A percentile compares a stretch with the other conserved stretches of the same genome.
These are phyloP conservation scores for Meandrina meandrites DNA, from an alignment of 92 coral and sea anemone genomes.

Conservation along the genomic window DNA sequence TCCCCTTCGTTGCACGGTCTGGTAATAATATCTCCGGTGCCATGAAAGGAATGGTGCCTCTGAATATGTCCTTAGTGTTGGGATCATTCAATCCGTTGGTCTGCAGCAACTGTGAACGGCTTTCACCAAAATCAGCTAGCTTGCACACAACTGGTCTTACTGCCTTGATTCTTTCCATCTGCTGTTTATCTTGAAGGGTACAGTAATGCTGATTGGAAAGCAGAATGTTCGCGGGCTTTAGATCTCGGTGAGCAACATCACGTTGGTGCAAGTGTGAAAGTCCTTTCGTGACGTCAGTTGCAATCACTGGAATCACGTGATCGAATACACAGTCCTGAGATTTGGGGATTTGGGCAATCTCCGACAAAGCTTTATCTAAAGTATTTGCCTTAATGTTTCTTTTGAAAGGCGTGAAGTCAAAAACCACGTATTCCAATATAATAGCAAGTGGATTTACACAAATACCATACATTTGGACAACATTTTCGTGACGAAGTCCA, in stretches of 20 bases:
- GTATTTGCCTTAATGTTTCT: neutral
- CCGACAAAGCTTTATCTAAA: constrained; percentile 11
- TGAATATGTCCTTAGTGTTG: constrained; percentile 1
- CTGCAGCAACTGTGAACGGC: constrained; percentile 34
- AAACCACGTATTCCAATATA: constrained; percentile 25
- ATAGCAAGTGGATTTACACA: constrained; percentile 20
- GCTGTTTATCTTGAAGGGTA: neutral
- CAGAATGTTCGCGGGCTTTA: constrained; percentile 31
- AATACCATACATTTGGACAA: constrained; percentile 24
- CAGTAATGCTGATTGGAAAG: constrained; percentile 38
- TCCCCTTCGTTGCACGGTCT: neutral
- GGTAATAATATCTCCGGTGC: constrained; percentile 43
- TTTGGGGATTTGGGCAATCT: neutral
- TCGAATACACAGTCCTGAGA: neutral
- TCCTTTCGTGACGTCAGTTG: constrained; percentile 31
- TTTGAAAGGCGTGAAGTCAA: constrained; percentile 24
- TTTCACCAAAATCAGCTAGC: constrained; percentile 44
- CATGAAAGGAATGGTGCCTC: constrained; percentile 41
- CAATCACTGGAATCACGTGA: constrained; percentile 19
- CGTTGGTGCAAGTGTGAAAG: constrained; percentile 15
- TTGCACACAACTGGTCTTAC: constrained; percentile 26
- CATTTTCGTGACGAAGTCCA: constrained; percentile 14
- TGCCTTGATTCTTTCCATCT: neutral
- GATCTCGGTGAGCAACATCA: constrained; percentile 30
- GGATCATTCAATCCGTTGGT: constrained; percentile 18